phyloP scores from a whole-genome alignment of 2,888 invertebrate species.

The Ditylenchus weischeri region DNA sequence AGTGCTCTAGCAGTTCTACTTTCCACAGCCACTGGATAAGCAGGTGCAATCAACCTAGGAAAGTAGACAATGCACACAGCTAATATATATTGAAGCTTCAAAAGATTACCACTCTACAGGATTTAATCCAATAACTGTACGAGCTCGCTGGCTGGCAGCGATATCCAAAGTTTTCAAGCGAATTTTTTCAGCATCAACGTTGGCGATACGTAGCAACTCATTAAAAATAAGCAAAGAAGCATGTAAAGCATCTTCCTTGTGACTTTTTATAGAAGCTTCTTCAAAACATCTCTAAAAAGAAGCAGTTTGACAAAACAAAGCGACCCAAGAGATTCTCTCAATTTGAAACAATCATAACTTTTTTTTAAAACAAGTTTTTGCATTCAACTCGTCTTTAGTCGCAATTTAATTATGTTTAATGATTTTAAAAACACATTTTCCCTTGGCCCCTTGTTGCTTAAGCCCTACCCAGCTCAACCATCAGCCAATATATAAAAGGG shows the following conservation, averaged over 20 bases:
- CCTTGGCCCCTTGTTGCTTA: too few relatives aligned
- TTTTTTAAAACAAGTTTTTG: conserved; percentile 3
- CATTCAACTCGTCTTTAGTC: background rate
- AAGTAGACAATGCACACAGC: too few relatives aligned
- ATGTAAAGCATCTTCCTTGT: conserved; percentile 36
- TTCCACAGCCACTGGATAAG: conserved; percentile 69
- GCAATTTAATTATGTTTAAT: background rate
- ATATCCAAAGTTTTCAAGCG: conserved; percentile 33
- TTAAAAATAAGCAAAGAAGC: conserved; percentile 66
- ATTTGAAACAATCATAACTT: conserved; percentile 8
- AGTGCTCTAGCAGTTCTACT: conserved; percentile 81
- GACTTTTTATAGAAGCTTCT: conserved; percentile 70
- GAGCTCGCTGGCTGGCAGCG: conserved; percentile 9
- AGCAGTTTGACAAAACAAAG: conserved; percentile 9
- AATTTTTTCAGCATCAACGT: conserved; percentile 42
- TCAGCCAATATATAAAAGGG: too few relatives aligned
- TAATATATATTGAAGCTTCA: too few relatives aligned
- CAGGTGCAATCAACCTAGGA: conserved; percentile 33
- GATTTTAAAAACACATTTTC: too few relatives aligned
- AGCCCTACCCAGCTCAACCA: too few relatives aligned
- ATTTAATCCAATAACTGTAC: conserved; percentile 34
- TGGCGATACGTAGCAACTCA: conserved; percentile 74
- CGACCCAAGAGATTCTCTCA: too few relatives aligned
- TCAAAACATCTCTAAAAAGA: conserved; percentile 77
- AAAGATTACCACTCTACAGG: conserved; percentile 38